These are phyloP conservation scores for Lordiphosa collinella DNA, from an alignment of 1,140 invertebrate genomes.

Conservation along the genomic window DNA sequence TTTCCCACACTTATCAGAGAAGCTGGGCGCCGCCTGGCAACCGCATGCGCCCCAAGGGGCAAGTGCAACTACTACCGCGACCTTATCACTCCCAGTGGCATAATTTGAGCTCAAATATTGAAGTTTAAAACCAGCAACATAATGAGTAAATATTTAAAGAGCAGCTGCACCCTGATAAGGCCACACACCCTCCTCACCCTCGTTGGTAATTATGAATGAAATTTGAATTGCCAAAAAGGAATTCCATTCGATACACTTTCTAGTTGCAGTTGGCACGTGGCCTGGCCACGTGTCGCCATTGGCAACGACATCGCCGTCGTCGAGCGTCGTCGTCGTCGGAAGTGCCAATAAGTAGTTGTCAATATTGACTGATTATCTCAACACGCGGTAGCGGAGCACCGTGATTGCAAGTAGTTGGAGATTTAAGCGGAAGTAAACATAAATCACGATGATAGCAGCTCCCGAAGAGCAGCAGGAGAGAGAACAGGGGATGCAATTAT, in stretches of 20 bases:
- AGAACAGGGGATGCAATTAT: constrained; percentile 35
- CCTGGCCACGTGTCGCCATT: constrained; percentile 6
- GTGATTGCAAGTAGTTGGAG: constrained; percentile 62
- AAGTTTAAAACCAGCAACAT: constrained; percentile 47
- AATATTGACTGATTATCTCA: constrained; percentile 79
- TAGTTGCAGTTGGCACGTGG: constrained; percentile 21
- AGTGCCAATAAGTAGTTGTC: constrained; percentile 79
- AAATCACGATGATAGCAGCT: constrained; percentile 46
- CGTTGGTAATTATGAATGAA: constrained; percentile 69
- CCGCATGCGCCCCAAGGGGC: no score
- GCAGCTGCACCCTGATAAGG: constrained; percentile 9
- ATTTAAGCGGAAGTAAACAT: constrained; percentile 64
- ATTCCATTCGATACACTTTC: constrained; percentile 31
- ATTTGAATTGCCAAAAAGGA: constrained; percentile 61
- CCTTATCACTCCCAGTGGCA: no score
- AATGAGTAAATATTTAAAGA: constrained; percentile 70
- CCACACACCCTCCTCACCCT: neutral
- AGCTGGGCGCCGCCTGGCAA: no score
- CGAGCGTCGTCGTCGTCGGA: constrained; percentile 35
- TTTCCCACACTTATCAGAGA: no score
- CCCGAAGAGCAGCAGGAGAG: neutral
- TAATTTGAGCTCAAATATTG: neutral
- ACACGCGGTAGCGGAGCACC: constrained; percentile 34
- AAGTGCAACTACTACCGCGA: no score
- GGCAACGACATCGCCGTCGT: constrained; percentile 38